Evolutionary conservation across 2,888 invertebrate genomes (phyloP).

Genomic region (Chrysomela aeneicollis): DNA sequence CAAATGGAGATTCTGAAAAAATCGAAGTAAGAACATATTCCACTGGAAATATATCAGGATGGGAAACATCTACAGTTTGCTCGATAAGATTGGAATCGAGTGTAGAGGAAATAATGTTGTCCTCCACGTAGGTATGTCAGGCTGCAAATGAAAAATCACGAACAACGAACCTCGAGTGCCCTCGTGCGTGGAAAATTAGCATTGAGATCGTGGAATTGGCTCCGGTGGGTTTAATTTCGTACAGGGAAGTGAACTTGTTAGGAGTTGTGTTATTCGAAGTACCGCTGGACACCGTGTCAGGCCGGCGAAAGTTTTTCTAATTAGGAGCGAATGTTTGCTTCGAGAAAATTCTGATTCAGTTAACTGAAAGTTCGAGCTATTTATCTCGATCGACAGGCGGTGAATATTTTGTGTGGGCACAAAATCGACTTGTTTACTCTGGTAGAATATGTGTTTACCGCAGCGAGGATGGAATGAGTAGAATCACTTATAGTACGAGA

Average conservation of each 20-base stretch:
- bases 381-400: not conserved
- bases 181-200: not conserved
- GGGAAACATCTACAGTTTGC: no score
- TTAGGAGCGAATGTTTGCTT: not conserved
- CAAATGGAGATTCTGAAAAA: no score
- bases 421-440: not conserved
- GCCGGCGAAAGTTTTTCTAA: not conserved
- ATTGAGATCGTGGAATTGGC: not conserved
- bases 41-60: no score
- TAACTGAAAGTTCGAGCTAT: not conserved
- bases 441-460: not conserved
- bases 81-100: no score
- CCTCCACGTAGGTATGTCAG: not conserved
- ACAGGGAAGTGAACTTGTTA: not conserved
- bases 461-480: not conserved
- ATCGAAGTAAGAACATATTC: no score
- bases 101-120: no score
- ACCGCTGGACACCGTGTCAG: constrained; percentile 1
- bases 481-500: no score
- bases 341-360: constrained; percentile 2
- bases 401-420: not conserved
- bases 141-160: not conserved
- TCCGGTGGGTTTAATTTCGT: not conserved
- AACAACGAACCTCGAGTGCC: not conserved
- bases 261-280: not conserved